These are phyloP conservation scores for Drosophila oshimai DNA, from an alignment of 1,140 invertebrate genomes.

Conservation along the genomic window DNA sequence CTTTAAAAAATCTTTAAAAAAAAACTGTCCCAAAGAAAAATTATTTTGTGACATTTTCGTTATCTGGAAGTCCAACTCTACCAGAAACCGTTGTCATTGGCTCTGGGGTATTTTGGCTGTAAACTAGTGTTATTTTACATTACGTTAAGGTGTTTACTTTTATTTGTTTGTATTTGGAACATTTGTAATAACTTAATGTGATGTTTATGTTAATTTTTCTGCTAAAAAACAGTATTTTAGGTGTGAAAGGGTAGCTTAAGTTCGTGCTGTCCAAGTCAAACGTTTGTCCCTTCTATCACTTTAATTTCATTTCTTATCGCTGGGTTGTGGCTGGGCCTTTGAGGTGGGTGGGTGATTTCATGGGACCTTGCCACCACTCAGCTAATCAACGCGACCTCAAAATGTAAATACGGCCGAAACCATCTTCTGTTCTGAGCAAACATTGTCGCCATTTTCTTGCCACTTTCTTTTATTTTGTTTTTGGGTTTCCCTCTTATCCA, in stretches of 20 bases:
- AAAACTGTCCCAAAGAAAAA: too few species aligned
- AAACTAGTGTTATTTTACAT: too few species aligned
- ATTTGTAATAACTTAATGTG: too few species aligned
- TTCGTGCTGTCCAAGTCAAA: neutral
- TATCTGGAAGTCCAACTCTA: too few species aligned
- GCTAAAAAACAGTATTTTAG: neutral
- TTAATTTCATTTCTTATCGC: constrained; percentile 70
- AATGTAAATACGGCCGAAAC: constrained; percentile 70
- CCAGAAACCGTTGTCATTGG: too few species aligned
- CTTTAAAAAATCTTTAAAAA: too few species aligned
- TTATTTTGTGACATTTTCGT: too few species aligned
- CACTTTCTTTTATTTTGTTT: constrained; percentile 32
- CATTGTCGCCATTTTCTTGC: constrained; percentile 76
- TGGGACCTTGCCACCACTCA: constrained; percentile 44
- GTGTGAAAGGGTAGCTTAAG: neutral
- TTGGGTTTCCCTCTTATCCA: constrained; percentile 22
- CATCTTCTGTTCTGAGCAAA: constrained; percentile 49
- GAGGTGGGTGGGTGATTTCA: neutral
- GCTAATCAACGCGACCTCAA: constrained; percentile 79
- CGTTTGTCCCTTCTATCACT: neutral
- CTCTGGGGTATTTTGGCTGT: too few species aligned
- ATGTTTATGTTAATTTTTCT: too few species aligned
- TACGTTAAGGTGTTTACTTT: too few species aligned
- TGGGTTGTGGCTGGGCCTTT: constrained; percentile 17
- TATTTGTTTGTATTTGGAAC: too few species aligned